phyloP scores from a whole-genome alignment of 2,797 vertebrate species.

The Brotula barbata region DNA sequence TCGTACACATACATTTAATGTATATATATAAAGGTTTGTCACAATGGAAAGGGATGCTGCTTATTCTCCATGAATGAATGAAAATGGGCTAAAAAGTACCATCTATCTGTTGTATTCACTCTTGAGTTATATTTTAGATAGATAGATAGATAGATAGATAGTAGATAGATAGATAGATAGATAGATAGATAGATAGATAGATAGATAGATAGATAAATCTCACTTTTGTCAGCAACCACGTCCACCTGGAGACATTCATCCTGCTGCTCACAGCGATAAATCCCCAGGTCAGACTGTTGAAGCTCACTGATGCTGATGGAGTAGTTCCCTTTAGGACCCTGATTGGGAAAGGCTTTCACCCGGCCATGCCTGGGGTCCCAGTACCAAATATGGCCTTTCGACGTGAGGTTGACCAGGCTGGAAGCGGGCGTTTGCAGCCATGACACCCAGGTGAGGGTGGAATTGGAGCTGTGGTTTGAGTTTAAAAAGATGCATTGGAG shows the following conservation, averaged over 20 bases:
- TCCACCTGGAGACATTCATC: conserved; percentile 25
- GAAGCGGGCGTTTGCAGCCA: conserved; percentile 7
- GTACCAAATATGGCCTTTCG: conserved; percentile 24
- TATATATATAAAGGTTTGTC: too few relatives aligned
- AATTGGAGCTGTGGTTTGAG: fast-evolving
- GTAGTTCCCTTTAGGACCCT: conserved; percentile 43
- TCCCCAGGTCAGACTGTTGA: conserved; percentile 50
- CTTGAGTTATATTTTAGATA: too few relatives aligned
- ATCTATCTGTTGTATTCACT: too few relatives aligned
- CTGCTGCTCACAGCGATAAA: conserved; percentile 41
- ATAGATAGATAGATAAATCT: too few relatives aligned
- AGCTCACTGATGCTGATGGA: conserved; percentile 60
- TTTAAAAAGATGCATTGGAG: conserved; percentile 46
- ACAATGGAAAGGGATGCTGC: conserved; percentile 23
- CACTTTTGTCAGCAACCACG: conserved; percentile 25
- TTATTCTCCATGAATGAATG: too few relatives aligned
- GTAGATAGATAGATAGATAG: too few relatives aligned
- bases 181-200: too few relatives aligned
- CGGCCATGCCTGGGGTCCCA: conserved; percentile 41
- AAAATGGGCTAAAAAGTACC: background rate
- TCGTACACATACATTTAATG: too few relatives aligned
- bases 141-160: too few relatives aligned
- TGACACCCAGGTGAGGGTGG: background rate
- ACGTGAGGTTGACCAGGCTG: conserved; percentile 27
- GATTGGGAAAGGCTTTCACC: conserved; percentile 57